Evolutionary conservation across 1,140 invertebrate species (phyloP), one percentile per base, ranked within the genome.

Genomic region (Venustaconcha ellipsiformis): DNA sequence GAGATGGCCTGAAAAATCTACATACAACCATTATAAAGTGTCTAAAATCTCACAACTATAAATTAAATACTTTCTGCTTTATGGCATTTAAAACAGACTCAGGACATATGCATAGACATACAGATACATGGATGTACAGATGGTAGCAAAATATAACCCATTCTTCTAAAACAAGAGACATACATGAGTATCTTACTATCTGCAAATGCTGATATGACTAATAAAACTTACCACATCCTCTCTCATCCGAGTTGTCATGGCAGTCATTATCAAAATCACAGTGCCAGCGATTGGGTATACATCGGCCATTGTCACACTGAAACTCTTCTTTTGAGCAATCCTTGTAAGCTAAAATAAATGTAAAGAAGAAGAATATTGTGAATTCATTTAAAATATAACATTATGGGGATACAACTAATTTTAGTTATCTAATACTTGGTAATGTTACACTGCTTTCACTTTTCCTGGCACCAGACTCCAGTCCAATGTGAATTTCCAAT

Each of bases 261-360:
- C 98, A 99, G 90, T 99, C 97, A 86, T 97, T 96, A 86, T 97
- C 95, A 1, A 96, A 96, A 88, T 99, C 97, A 86, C 98, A 99
- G n/a, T 98, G 96, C 88, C 99, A 99, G 76, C 96, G 97, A 75
- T 95, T 92, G 0, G 96, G 96, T 79, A 99, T 97, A 88, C 98
- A 99, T 84, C 97, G 98, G 0, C 76, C 62, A 59, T 67, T 76
- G 23, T 57, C 20, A 59, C 74, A 76, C 6, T 55, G 15, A 30
- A 71, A 76, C 62, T 66, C 48, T 30, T 76, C 55, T 1, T 3
- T 64, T 20, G 5, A 2, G 26, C 74, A 76, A 5, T 57, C 58
- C 18, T 55, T 57, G 26, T 67, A 48, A 48, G 37, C 37, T 48
- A 11, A 48, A 48, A 48, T 11, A 48, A 48, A 48, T 48, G 37